These are phyloP conservation scores for Eriosoma lanigerum DNA, from an alignment of 1,140 invertebrate genomes.

Conservation along the genomic window DNA sequence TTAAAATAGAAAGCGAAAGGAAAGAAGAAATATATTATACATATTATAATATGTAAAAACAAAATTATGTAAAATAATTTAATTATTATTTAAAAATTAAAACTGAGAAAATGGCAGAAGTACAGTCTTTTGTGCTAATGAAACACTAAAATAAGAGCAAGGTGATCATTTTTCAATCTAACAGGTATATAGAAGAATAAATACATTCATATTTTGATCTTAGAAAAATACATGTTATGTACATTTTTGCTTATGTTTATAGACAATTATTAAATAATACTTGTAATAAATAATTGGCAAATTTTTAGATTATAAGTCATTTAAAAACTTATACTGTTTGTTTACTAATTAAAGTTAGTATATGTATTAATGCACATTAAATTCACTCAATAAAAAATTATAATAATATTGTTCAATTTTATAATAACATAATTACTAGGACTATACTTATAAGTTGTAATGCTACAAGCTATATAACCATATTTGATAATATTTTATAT, in stretches of 20 bases:
- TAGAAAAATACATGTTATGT: slow-evolving; percentile 11
- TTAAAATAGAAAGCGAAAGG: slow-evolving; percentile 40
- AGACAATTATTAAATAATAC: slow-evolving; percentile 1
- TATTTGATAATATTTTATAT: background rate
- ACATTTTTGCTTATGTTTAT: background rate
- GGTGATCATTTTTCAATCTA: slow-evolving; percentile 35
- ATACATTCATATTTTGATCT: slow-evolving; percentile 27
- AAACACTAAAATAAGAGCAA: slow-evolving; percentile 6
- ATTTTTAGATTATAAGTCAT: background rate
- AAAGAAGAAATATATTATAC: background rate
- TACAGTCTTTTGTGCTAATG: background rate
- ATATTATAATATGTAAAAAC: background rate
- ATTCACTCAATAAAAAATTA: background rate
- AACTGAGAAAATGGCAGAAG: background rate
- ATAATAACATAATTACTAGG: background rate
- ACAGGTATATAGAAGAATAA: slow-evolving; percentile 43
- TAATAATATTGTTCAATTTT: background rate
- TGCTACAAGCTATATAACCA: background rate
- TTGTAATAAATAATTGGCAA: background rate
- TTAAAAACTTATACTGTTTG: background rate
- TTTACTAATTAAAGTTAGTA: background rate
- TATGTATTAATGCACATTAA: too few relatives aligned
- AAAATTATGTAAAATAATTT: background rate
- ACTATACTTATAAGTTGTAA: too few relatives aligned
- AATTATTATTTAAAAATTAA: background rate